A percentile compares a stretch with the other conserved stretches of the same genome.
Evolutionary conservation across 2,888 invertebrate species (phyloP).

Genomic region (Petrolisthes cinctipes): DNA sequence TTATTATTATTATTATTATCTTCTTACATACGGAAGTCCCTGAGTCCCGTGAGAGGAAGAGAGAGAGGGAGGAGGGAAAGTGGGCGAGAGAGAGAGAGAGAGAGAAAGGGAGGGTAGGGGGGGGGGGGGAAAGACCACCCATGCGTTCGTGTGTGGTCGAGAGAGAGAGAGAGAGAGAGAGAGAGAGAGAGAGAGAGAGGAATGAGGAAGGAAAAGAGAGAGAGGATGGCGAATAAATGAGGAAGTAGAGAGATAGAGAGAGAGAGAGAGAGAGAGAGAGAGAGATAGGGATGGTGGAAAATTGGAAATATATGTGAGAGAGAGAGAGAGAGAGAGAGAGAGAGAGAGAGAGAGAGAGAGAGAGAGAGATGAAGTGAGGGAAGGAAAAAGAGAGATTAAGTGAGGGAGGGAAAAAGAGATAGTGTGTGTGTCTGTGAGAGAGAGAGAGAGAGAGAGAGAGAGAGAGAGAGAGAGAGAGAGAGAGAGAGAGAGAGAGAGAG

Average conservation of each 20-base stretch:
- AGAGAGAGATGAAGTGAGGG: not conserved
- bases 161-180: not conserved
- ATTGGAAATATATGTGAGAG: not conserved
- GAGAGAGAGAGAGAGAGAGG: not conserved
- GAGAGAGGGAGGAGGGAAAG: not conserved
- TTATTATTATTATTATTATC: no score
- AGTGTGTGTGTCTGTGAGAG: not conserved
- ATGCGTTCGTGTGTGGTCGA: not conserved
- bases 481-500: not conserved
- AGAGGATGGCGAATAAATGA: not conserved
- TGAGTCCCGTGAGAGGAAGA: not conserved
- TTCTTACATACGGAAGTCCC: no score
- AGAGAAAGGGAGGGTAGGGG: not conserved
- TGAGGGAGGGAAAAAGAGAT: not conserved
- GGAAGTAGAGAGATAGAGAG: not conserved
- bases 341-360: not conserved
- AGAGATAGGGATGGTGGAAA: not conserved
- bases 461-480: not conserved
- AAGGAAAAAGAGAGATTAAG: not conserved
- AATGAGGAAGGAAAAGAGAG: not conserved
- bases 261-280: not conserved
- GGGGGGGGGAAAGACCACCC: not conserved
- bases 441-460: not conserved
- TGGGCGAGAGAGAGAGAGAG: not conserved
- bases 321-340: not conserved